Evolutionary conservation across 2,888 invertebrate genomes (phyloP).

Genomic region (Blera fallax): DNA sequence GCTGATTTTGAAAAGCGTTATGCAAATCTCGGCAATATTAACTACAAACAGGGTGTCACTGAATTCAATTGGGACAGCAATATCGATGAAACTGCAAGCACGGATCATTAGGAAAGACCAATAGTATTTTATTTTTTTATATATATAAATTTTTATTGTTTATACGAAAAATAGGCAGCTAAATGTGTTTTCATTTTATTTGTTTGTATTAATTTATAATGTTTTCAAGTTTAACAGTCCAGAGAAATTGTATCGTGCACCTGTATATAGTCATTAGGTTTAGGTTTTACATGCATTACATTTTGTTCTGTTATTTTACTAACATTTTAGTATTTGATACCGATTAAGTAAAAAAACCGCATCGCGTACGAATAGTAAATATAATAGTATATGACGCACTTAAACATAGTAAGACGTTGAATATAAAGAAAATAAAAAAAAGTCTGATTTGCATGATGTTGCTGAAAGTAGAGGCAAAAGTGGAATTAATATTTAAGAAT

Average conservation of each 20-base stretch:
- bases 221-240: conserved; percentile 8
- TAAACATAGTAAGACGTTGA: conserved; percentile 9
- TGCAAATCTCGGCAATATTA: conserved; percentile 91
- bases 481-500: conserved; percentile 34
- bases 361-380: background rate
- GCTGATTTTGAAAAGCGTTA: conserved; percentile 91
- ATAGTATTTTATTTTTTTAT: conserved; percentile 53
- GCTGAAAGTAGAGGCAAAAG: conserved; percentile 32
- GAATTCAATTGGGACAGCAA: conserved; percentile 95
- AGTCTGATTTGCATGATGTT: conserved; percentile 59
- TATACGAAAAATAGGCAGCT: background rate
- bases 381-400: conserved; percentile 28
- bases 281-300: background rate
- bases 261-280: conserved; percentile 60
- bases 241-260: background rate
- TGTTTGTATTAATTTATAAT: conserved; percentile 6
- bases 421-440: conserved; percentile 8
- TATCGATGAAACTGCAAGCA: conserved; percentile 85
- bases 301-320: conserved; percentile 21
- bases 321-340: conserved; percentile 67
- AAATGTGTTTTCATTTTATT: conserved; percentile 36
- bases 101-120: conserved; percentile 79
- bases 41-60: conserved; percentile 88
- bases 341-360: conserved; percentile 33
- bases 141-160: background rate